Percentiles rank a stretch among this genome's conserved stretches.
These are phyloP conservation scores for Horisme vitalbata DNA, from an alignment of 2,888 invertebrate genomes.

Conservation along the genomic window DNA sequence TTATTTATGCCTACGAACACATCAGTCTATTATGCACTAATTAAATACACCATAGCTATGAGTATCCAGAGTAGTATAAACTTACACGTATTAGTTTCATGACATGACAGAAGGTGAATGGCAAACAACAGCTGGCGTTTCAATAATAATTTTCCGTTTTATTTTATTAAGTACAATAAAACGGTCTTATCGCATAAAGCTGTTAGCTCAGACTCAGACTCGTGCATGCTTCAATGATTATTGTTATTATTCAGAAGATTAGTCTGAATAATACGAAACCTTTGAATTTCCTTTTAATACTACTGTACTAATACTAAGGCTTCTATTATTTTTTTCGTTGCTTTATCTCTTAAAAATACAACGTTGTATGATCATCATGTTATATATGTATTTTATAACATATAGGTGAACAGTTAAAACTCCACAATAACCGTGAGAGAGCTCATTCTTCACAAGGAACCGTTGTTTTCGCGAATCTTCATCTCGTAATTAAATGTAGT, in stretches of 20 bases:
- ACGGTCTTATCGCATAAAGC: constrained; percentile 8
- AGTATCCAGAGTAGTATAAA: constrained; percentile 9
- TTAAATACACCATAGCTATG: constrained; percentile 11
- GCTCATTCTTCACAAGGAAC: constrained; percentile 35
- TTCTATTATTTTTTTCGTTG: constrained; percentile 12
- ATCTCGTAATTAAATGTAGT: constrained; percentile 16
- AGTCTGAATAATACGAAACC: constrained; percentile 10
- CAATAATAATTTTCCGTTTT: constrained; percentile 17
- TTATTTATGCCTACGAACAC: no score
- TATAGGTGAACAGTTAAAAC: constrained; percentile 43
- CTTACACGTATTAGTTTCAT: constrained; percentile 24
- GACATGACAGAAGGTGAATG: constrained; percentile 40
- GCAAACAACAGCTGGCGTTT: constrained; percentile 36
- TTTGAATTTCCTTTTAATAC: constrained; percentile 6
- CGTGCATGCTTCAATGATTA: constrained; percentile 7
- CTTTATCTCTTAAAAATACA: constrained; percentile 7
- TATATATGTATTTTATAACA: constrained; percentile 30
- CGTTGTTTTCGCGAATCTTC: constrained; percentile 35
- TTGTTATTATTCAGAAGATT: constrained; percentile 12
- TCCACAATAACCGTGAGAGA: constrained; percentile 49
- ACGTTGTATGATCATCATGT: constrained; percentile 11
- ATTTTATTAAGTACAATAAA: constrained; percentile 18
- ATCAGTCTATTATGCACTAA: constrained; percentile 1
- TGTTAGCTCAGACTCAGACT: constrained; percentile 5
- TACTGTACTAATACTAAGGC: no score